Evolutionary conservation across 2,888 invertebrate species (phyloP).

Genomic region (Stegophylla sp.): DNA sequence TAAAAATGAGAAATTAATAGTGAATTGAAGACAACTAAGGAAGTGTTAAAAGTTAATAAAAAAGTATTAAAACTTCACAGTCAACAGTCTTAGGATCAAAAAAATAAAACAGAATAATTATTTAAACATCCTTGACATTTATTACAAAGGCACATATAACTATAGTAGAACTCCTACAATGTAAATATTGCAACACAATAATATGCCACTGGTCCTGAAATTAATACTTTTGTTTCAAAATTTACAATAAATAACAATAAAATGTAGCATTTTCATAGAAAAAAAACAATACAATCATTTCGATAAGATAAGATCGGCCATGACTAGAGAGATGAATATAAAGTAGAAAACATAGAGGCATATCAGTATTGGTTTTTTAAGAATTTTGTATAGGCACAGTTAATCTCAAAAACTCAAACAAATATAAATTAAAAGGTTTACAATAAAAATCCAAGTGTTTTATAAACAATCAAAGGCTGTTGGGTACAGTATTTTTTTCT

Average conservation of each 20-base stretch:
- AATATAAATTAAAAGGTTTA: constrained; percentile 26
- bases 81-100: background rate
- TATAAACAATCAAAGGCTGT: background rate
- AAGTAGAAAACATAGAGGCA: constrained; percentile 1
- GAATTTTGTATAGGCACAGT: constrained; percentile 37
- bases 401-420: background rate
- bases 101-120: background rate
- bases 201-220: constrained; percentile 48
- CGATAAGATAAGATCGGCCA: constrained; percentile 35
- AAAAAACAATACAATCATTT: constrained; percentile 46
- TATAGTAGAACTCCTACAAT: constrained; percentile 51
- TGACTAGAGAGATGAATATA: constrained; percentile 49
- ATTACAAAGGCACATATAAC: constrained; percentile 57
- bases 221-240: constrained; percentile 53
- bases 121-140: constrained; percentile 50
- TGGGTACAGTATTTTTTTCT: constrained; percentile 26
- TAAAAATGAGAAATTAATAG: too few relatives aligned
- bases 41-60: too few relatives aligned
- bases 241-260: constrained; percentile 56
- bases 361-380: constrained; percentile 8
- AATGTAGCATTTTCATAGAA: constrained; percentile 35
- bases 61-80: too few relatives aligned
- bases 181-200: constrained; percentile 53
- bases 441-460: background rate
- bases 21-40: too few relatives aligned